Evolutionary conservation across 2,888 invertebrate genomes (phyloP).

Genomic region (Thecocarcelia acutangulata): DNA sequence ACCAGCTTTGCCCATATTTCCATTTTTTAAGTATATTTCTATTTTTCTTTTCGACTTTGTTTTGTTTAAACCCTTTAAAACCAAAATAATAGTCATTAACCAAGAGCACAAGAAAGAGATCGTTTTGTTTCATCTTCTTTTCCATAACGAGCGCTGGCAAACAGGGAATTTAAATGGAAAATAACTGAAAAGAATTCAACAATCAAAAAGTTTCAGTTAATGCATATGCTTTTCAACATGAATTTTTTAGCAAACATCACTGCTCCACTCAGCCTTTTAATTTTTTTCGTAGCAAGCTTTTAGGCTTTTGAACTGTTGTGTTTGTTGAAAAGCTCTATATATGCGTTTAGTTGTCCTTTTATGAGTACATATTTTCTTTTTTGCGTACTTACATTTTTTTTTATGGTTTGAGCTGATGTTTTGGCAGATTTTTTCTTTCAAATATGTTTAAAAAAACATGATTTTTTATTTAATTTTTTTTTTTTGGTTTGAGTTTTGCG

Average conservation of each 20-base stretch:
- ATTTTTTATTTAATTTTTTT: conserved; percentile 33
- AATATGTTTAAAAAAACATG: conserved; percentile 13
- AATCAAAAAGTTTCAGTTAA: conserved; percentile 34
- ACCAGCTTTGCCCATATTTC: too few species aligned
- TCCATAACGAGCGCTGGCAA: neutral
- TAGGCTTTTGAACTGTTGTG: conserved; percentile 40
- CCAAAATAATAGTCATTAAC: conserved; percentile 11
- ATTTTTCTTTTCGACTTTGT: neutral
- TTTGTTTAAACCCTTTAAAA: neutral
- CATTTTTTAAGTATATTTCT: too few species aligned
- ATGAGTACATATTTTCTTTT: neutral
- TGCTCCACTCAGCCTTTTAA: neutral
- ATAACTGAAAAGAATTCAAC: conserved; percentile 1
- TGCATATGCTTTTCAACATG: conserved; percentile 13
- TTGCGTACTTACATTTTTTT: conserved; percentile 22
- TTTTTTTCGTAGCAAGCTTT: conserved; percentile 55
- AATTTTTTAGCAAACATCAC: conserved; percentile 23
- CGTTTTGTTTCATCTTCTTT: neutral
- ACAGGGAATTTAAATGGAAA: conserved; percentile 1
- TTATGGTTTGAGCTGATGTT: conserved; percentile 3
- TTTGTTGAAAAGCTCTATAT: neutral
- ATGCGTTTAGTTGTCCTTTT: neutral
- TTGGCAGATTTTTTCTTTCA: neutral
- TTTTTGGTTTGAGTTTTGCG: conserved; percentile 9
- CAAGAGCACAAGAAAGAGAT: neutral